Percentiles rank a stretch among this genome's conserved stretches.
Conservation (phyloP, 2,113 vertebrate genomes). For the Oryzias javanicus region DNA sequence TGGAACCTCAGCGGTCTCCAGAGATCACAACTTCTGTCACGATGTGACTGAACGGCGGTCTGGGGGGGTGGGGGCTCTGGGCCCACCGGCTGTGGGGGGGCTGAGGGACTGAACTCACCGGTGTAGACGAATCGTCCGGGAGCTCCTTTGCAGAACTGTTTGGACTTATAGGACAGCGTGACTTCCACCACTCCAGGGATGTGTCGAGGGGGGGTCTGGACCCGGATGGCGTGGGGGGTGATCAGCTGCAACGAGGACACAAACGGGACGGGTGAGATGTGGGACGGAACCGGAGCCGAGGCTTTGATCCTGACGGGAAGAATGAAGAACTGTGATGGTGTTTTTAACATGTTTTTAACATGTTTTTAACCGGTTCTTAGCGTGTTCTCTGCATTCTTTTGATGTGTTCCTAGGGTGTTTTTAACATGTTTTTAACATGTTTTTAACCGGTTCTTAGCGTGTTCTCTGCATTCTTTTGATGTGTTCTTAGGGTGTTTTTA, state of each 20-base stretch:
- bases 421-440: background rate
- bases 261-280: background rate
- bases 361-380: no score
- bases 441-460: background rate
- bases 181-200: constrained; percentile 70
- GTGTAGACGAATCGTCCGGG: constrained; percentile 72
- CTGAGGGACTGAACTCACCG: constrained; percentile 33
- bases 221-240: constrained; percentile 69
- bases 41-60: no score
- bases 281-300: no score
- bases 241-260: constrained; percentile 50
- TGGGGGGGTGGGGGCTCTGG: background rate
- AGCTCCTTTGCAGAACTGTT: constrained; percentile 74
- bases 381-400: no score
- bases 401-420: no score
- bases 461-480: background rate
- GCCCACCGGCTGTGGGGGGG: background rate
- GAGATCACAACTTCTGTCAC: no score
- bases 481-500: background rate
- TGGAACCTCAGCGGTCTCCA: no score
- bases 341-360: no score
- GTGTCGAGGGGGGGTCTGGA: constrained; percentile 68
- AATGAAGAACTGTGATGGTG: no score
- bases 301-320: no score
- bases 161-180: constrained; percentile 74